A percentile compares a stretch with the other conserved stretches of the same genome.
These are phyloP conservation scores for Etheostoma spectabile DNA, from an alignment of 2,113 vertebrate genomes.

Conservation along the genomic window DNA sequence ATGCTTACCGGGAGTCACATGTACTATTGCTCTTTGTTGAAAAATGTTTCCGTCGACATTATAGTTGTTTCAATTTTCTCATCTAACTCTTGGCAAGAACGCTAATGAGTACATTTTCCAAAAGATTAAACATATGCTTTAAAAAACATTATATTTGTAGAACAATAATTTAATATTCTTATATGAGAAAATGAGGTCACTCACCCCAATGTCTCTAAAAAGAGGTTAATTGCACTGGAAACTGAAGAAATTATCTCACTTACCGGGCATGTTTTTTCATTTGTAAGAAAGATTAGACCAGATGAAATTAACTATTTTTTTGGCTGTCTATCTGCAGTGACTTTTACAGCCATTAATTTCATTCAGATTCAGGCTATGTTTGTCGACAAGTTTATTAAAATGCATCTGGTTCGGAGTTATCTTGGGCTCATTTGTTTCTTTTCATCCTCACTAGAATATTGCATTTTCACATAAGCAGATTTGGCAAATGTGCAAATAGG, in stretches of 20 bases:
- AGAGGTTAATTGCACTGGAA: neutral
- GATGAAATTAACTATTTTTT: neutral
- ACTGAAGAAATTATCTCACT: neutral
- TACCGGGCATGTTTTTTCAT: neutral
- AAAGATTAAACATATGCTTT: too few relatives aligned
- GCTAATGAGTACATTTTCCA: neutral
- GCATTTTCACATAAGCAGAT: neutral
- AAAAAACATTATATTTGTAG: too few relatives aligned
- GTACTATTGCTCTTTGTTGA: conserved; percentile 17
- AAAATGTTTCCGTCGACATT: neutral
- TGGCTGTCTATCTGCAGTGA: neutral
- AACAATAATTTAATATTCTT: too few relatives aligned
- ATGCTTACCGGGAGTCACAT: conserved; percentile 22
- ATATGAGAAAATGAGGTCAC: too few relatives aligned
- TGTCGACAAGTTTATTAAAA: conserved; percentile 2
- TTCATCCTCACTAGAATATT: neutral
- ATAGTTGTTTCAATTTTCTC: neutral
- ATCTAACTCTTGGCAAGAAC: neutral
- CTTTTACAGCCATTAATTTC: neutral
- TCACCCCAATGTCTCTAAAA: too few relatives aligned
- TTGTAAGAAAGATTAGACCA: neutral
- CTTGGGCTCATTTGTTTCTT: neutral
- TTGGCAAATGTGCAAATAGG: neutral
- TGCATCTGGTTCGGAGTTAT: neutral
- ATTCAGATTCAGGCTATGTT: conserved; percentile 14